Percentiles rank a stretch among this genome's conserved stretches.
phyloP scores from a whole-genome alignment of 2,888 invertebrate species.

The Pegoplata infirma region DNA sequence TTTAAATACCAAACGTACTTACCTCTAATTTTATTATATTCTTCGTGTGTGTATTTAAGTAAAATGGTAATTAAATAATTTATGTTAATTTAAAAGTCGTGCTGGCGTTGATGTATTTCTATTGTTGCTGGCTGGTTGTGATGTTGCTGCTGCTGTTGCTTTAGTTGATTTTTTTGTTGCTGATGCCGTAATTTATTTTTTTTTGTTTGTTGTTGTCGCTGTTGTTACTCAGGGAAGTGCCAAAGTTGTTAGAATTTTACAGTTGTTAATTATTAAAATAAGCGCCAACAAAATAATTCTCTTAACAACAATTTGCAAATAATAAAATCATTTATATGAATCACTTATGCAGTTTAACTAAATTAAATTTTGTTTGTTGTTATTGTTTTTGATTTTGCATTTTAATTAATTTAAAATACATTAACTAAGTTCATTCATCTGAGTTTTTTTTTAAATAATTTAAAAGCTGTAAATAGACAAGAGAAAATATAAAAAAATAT shows the following conservation, averaged over 20 bases:
- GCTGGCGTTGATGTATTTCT: not conserved
- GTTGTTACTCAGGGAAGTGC: not conserved
- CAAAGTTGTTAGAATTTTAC: constrained; percentile 1
- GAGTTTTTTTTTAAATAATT: no score
- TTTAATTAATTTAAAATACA: no score
- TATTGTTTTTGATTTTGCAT: no score
- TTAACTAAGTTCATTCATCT: no score
- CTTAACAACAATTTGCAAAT: not conserved
- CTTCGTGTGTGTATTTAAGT: not conserved
- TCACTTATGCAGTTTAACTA: not conserved
- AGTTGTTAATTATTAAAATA: not conserved
- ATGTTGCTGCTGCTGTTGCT: not conserved
- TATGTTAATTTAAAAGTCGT: constrained; percentile 42
- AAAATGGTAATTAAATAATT: constrained; percentile 40
- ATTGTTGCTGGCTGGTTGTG: not conserved
- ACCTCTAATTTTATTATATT: constrained; percentile 41
- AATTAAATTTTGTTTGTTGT: not conserved
- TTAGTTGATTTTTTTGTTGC: not conserved
- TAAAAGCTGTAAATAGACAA: no score
- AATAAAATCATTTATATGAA: not conserved
- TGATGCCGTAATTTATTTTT: not conserved
- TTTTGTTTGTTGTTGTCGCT: not conserved
- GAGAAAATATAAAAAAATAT: no score
- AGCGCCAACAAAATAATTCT: not conserved
- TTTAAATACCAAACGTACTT: constrained; percentile 41